These are phyloP conservation scores for Diploptera punctata DNA, from an alignment of 2,888 invertebrate species.

Conservation along the genomic window DNA sequence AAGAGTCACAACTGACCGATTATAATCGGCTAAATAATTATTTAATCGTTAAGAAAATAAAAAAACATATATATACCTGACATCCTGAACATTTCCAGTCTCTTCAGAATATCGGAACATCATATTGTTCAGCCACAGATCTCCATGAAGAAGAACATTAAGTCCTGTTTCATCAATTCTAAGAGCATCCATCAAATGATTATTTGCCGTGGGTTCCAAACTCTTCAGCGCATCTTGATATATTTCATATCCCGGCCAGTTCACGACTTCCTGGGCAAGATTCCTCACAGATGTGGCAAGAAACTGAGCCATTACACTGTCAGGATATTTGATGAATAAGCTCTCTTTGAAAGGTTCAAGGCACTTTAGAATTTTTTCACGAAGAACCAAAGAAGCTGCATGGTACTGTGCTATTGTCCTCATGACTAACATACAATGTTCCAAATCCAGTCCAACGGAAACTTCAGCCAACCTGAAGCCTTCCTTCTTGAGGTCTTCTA, in stretches of 20 bases:
- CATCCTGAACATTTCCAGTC: background rate
- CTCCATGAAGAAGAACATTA: background rate
- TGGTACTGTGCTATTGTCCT: background rate
- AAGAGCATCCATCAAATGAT: too few species aligned
- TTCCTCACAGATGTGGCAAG: background rate
- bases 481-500: background rate
- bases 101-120: background rate
- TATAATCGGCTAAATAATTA: too few species aligned
- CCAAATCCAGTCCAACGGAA: background rate
- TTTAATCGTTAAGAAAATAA: too few species aligned
- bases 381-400: background rate
- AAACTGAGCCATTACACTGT: background rate
- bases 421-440: background rate
- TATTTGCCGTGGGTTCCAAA: too few species aligned
- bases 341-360: background rate
- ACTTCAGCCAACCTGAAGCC: background rate
- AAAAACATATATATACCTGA: too few species aligned
- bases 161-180: background rate
- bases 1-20: too few species aligned
- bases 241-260: too few species aligned
- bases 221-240: too few species aligned
- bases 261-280: too few species aligned
- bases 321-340: background rate
- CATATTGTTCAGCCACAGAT: background rate
- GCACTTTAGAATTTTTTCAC: background rate